Conservation (phyloP, 2,888 invertebrate species). For the Thereva nobilitata region DNA sequence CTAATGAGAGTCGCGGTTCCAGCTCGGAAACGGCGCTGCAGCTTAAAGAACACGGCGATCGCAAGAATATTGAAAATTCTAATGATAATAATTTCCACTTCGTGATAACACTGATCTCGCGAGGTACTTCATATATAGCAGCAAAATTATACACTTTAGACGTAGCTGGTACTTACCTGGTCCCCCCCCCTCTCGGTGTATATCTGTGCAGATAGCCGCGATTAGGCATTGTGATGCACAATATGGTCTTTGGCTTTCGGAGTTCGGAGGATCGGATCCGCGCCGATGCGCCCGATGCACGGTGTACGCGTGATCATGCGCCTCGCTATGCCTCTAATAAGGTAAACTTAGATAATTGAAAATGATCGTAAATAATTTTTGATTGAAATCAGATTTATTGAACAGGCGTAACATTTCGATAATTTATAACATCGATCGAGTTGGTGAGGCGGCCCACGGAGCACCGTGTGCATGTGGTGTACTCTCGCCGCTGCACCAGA, state of each 20-base stretch:
- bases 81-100: conserved; percentile 40
- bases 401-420: conserved; percentile 41
- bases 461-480: not conserved
- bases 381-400: conserved; percentile 42
- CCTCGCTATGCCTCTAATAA: conserved; percentile 35
- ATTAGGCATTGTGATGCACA: conserved; percentile 31
- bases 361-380: conserved; percentile 42
- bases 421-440: conserved; percentile 37
- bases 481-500: conserved; percentile 4
- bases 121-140: conserved; percentile 18
- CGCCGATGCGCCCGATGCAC: conserved; percentile 10
- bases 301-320: conserved; percentile 33
- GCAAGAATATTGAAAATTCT: conserved; percentile 34
- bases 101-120: conserved; percentile 37
- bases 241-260: not conserved
- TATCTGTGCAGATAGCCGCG: conserved; percentile 30
- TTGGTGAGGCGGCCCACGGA: conserved; percentile 30
- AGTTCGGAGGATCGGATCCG: too few species aligned
- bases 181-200: not conserved
- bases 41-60: conserved; percentile 9
- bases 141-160: conserved; percentile 36
- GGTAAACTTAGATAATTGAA: conserved; percentile 41
- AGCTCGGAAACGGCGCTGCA: not conserved
- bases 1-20: conserved; percentile 21
- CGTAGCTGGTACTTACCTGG: conserved; percentile 15